phyloP scores from a whole-genome alignment of 1,140 invertebrate genomes.

The Colletes gigas region DNA sequence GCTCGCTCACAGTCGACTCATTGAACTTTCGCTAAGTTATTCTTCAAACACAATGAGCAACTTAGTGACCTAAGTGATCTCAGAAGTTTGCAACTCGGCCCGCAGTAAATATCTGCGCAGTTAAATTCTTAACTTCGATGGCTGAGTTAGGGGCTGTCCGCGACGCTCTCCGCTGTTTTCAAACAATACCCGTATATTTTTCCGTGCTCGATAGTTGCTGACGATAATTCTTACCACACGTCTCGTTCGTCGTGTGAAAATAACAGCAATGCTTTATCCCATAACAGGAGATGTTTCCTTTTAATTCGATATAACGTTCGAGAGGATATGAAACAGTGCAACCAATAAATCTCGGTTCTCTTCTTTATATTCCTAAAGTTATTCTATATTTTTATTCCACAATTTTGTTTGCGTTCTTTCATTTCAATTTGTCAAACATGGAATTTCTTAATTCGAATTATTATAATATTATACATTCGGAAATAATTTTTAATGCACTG shows the following conservation, averaged over 20 bases:
- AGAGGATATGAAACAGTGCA: too few species aligned
- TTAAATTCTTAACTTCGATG: conserved; percentile 46
- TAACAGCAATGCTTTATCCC: neutral
- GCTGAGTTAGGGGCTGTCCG: conserved; percentile 10
- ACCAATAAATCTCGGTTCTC: too few species aligned
- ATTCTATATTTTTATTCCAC: too few species aligned
- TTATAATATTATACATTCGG: too few species aligned
- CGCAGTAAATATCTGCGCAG: conserved; percentile 41
- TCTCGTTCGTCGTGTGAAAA: neutral
- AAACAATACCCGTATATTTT: conserved; percentile 2
- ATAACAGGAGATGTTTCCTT: neutral
- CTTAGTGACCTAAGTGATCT: conserved; percentile 52
- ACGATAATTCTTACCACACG: neutral
- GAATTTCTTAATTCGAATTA: too few species aligned
- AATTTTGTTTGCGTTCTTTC: too few species aligned
- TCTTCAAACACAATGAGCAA: conserved; percentile 52
- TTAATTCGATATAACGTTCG: neutral
- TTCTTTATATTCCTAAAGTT: too few species aligned
- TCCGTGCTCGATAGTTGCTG: neutral
- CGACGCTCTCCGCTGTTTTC: neutral
- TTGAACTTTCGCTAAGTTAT: conserved; percentile 46
- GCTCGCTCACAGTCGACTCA: conserved; percentile 36
- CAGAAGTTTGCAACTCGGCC: conserved; percentile 42
- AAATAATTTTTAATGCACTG: too few species aligned
- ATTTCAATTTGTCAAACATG: too few species aligned